Percentiles rank a stretch among this genome's conserved stretches.
phyloP scores from a whole-genome alignment of 1,140 invertebrate species.

The Drosophila grimshawi region DNA sequence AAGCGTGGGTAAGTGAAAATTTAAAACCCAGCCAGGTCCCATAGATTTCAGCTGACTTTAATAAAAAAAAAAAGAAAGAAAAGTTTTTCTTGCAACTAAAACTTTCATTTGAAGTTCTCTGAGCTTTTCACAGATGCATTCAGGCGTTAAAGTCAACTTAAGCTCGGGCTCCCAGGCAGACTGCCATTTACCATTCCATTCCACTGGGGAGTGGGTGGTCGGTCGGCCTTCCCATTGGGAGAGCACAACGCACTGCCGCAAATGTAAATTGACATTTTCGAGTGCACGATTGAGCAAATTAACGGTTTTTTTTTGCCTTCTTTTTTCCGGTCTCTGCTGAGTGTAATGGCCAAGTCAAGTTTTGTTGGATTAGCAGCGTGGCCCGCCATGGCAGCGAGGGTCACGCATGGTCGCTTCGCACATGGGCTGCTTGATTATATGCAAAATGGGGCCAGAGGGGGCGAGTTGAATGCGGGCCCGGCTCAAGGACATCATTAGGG shows the following conservation, averaged over 20 bases:
- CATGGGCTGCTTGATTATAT: constrained; percentile 71
- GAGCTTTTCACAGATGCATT: constrained; percentile 67
- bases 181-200: constrained; percentile 30
- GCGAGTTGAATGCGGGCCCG: background rate
- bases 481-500: constrained; percentile 5
- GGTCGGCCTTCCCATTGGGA: constrained; percentile 12
- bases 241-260: constrained; percentile 64
- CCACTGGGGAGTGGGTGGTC: constrained; percentile 16
- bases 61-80: constrained; percentile 41
- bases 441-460: constrained; percentile 52
- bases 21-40: constrained; percentile 48
- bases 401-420: constrained; percentile 55
- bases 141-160: constrained; percentile 82
- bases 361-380: constrained; percentile 69
- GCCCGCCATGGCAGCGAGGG: constrained; percentile 39
- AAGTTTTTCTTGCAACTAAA: constrained; percentile 61
- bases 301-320: constrained; percentile 56
- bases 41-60: constrained; percentile 71
- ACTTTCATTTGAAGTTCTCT: constrained; percentile 55
- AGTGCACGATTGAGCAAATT: constrained; percentile 83
- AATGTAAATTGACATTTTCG: constrained; percentile 83
- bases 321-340: constrained; percentile 27
- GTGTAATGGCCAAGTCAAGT: constrained; percentile 73
- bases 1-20: constrained; percentile 32
- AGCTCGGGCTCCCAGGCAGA: constrained; percentile 41